These are phyloP conservation scores for Tachina lurida DNA, from an alignment of 2,888 invertebrate genomes.

Conservation along the genomic window DNA sequence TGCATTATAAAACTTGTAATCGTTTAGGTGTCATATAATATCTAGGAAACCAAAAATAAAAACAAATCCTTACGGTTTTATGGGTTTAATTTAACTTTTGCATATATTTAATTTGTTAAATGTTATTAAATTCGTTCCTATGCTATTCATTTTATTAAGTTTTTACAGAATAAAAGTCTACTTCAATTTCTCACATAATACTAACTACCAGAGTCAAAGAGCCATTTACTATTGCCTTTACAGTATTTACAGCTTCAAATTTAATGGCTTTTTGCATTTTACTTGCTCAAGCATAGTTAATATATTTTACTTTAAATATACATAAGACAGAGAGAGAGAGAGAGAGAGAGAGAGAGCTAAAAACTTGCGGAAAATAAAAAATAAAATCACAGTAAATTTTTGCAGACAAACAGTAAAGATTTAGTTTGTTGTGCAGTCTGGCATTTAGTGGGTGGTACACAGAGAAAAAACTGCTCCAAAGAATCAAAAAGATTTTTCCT, in stretches of 20 bases:
- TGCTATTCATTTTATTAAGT: not conserved
- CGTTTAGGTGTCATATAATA: too few relatives aligned
- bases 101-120: not conserved
- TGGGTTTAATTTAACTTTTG: not conserved
- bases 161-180: not conserved
- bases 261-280: slow-evolving; percentile 45
- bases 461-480: too few relatives aligned
- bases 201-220: not conserved
- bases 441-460: not conserved
- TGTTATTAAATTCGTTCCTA: slow-evolving; percentile 4
- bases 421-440: not conserved
- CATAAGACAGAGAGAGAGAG: not conserved
- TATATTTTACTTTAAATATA: slow-evolving; percentile 51
- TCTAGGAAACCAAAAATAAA: too few relatives aligned
- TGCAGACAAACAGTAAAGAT: not conserved
- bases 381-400: not conserved
- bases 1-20: too few relatives aligned
- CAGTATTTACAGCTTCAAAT: slow-evolving; percentile 25
- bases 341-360: too few relatives aligned
- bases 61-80: too few relatives aligned
- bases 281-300: slow-evolving; percentile 54
- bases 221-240: not conserved
- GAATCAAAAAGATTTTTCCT: too few relatives aligned
- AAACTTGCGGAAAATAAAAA: not conserved
- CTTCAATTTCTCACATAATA: not conserved